Base-by-base conservation (phyloP, 2,113 vertebrate species). In the Oryzias javanicus region DNA sequence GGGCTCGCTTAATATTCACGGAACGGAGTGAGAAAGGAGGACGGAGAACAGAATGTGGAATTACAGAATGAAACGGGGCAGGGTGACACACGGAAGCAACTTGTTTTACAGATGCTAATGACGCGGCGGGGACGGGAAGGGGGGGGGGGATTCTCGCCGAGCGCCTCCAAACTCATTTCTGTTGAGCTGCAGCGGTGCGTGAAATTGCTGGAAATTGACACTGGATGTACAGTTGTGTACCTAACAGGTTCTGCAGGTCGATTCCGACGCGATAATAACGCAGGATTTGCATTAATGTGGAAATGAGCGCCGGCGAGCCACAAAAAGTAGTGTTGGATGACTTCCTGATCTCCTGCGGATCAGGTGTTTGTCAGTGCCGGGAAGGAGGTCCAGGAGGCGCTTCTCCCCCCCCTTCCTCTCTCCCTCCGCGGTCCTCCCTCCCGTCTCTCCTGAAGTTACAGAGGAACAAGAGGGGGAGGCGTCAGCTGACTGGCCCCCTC, bases 401-500 rank as follows among this genome's bases (percentile, higher is more conserved):
- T 35, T 6, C 5, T 1, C 27, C 7, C 27, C 27, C 7, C 27
- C 22, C 22, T 22, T 22, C 22, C 22, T 2, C 22, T 84, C 76
- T 63, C 62, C 60, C 41, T 49, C 22, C 14, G 60, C 44, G 42
- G n/a, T 18, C 48, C 42, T 13, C 22, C 22, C 58, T 29, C 25
- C 60, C 60, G 66, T 74, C 65, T 73, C 70, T 80, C 83, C 69
- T 87, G 92, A 96, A 98, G 91, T 96, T 96, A 89, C 91, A 90
- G 90, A 90, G 91, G 91, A 91, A 91, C 89, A 88, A 74, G 79
- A 72, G 72, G 76, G 75, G 80, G 78, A 68, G 76, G 89, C 56
- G 91, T 95, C 95, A 97, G 94, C 94, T 98, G 95, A 93, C 91
- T 63, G 29, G 46, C 46, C 64, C 78, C 88, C 91, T 92, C 96